Base-by-base conservation (phyloP, 2,797 vertebrate genomes). In the Paramormyrops hopkinsi region DNA sequence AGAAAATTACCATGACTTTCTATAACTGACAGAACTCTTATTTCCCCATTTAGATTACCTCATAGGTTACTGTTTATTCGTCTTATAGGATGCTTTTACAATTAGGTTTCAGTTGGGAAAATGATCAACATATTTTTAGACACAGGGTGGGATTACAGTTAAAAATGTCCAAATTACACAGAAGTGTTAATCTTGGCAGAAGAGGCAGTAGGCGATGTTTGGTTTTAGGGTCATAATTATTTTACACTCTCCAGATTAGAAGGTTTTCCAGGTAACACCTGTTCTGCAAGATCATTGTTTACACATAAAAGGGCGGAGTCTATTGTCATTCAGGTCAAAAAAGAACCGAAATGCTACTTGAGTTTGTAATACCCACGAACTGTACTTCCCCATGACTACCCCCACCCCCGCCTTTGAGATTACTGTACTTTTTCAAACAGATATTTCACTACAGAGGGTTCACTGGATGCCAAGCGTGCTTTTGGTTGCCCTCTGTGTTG, bases 311-410 rank as follows among this genome's bases (percentile, higher is more conserved):
- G 17, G 29, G 73, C 17, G 1, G 73, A 37, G 73, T 8, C 33
- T 79, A 50, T 85, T 84, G n/a, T 46, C 7, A 50, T 46, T 50
- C 1, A 8, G 79, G 44, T 46, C 79, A 25, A 37, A 54, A 17
- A 53, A 86, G 22, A 56, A 86, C n/a, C n/a, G 8, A 12, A 25
- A 50, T 12, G 12, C 48, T 48, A 3, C 48, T 25, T 86, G 22
- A 11, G 50, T 54, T 86, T 19, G 29, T 54, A 54, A 44, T 86
- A n/a, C 51, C 19, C 50, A 86, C 12, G 3, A 56, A 50, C 85
- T 86, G 85, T 86, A 86, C 85, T 86, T 86, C 85, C 85, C 85
- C 48, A 37, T 7, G 3, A 41, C 50, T 86, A 6, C 2, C 84
- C 25, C 50, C 14, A 25, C 50, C 79, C 79, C 44, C 44, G 46